phyloP scores from a whole-genome alignment of 2,113 vertebrate genomes.

The Paramisgurnus dabryanus region DNA sequence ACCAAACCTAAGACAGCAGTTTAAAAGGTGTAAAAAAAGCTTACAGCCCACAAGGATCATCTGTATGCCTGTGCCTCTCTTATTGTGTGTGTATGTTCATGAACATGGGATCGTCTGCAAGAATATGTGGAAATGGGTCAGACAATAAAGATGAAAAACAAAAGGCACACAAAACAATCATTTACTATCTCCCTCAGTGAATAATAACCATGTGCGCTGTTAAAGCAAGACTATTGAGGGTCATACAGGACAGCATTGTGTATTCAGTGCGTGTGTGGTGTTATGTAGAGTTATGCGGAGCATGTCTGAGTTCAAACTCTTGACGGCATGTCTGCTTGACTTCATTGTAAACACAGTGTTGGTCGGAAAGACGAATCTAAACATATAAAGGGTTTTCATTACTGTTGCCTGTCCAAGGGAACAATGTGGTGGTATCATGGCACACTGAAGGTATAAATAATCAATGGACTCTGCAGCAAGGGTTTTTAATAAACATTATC shows the following conservation, averaged over 20 bases:
- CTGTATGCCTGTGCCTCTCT: constrained; percentile 1
- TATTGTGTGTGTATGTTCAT: not conserved
- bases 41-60: not conserved
- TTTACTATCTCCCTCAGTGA: constrained; percentile 44
- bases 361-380: constrained; percentile 1
- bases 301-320: constrained; percentile 55
- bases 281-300: constrained; percentile 41
- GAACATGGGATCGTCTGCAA: not conserved
- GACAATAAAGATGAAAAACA: not conserved
- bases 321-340: constrained; percentile 19
- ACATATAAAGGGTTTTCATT: not conserved
- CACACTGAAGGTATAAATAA: constrained; percentile 3
- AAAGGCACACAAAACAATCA: constrained; percentile 19
- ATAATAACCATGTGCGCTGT: constrained; percentile 38
- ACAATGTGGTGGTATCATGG: not conserved
- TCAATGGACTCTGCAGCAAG: not conserved
- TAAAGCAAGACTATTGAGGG: constrained; percentile 57
- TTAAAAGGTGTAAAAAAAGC: constrained; percentile 33
- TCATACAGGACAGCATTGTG: constrained; percentile 51
- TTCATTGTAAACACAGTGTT: constrained; percentile 14
- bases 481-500: constrained; percentile 22
- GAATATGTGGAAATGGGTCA: constrained; percentile 25
- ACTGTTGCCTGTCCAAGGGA: not conserved
- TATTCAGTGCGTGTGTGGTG: constrained; percentile 38
- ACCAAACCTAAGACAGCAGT: constrained; percentile 47